Evolutionary conservation across 1,140 invertebrate genomes (phyloP).

Genomic region (Drosophila oshimai): DNA sequence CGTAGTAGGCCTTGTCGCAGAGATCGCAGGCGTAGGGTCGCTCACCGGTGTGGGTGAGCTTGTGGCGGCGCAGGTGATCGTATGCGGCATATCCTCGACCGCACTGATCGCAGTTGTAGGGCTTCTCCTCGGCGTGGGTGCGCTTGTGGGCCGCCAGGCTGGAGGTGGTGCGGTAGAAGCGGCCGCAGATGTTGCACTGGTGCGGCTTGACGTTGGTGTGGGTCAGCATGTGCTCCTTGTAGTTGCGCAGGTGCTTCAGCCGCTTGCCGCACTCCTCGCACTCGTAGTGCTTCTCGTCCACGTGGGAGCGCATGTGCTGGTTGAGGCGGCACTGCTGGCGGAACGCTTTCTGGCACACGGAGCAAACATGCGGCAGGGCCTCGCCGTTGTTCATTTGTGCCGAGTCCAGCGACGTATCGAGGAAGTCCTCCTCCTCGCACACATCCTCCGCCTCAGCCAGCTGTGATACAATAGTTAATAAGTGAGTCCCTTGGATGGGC

Average conservation of each 20-base stretch:
- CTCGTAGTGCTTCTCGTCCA: constrained; percentile 54
- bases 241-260: constrained; percentile 69
- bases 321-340: constrained; percentile 63
- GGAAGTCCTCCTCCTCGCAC: constrained; percentile 40
- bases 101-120: constrained; percentile 60
- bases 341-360: constrained; percentile 61
- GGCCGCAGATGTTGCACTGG: constrained; percentile 62
- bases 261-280: constrained; percentile 68
- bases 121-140: constrained; percentile 67
- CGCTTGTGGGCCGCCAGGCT: constrained; percentile 72
- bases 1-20: constrained; percentile 78
- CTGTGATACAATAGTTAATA: background rate
- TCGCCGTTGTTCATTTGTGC: background rate
- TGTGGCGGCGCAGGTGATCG: constrained; percentile 60
- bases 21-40: constrained; percentile 67
- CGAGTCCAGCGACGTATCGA: constrained; percentile 42
- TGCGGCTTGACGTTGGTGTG: constrained; percentile 70
- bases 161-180: constrained; percentile 77
- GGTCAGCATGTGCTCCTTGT: constrained; percentile 76
- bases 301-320: constrained; percentile 69
- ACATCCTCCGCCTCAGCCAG: constrained; percentile 47
- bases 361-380: constrained; percentile 44
- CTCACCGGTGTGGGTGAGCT: constrained; percentile 68
- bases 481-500: background rate
- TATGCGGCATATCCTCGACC: constrained; percentile 56